Evolutionary conservation across 2,113 vertebrate species (phyloP).

Genomic region (Corydoras maculifer): DNA sequence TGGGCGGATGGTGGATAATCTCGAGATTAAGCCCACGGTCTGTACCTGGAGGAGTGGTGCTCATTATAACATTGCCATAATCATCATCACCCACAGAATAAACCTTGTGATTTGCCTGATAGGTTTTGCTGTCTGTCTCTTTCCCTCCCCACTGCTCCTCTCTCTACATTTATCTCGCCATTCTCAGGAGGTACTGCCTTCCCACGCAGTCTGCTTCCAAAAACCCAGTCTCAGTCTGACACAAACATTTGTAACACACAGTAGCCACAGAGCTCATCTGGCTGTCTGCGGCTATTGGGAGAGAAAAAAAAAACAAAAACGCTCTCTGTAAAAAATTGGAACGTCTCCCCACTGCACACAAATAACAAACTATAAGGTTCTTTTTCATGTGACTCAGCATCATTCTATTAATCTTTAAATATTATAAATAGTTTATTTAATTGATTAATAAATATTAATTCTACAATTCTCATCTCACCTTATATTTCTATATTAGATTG

Average conservation of each 20-base stretch:
- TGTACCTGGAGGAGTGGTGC: slow-evolving; percentile 38
- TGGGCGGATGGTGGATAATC: slow-evolving; percentile 54
- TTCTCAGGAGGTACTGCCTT: slow-evolving; percentile 32
- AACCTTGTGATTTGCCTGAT: slow-evolving; percentile 31
- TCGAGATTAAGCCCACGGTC: slow-evolving; percentile 41
- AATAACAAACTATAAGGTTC: neutral
- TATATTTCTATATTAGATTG: too few species aligned
- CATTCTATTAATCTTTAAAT: too few species aligned
- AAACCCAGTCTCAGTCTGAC: slow-evolving; percentile 35
- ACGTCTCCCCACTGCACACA: neutral
- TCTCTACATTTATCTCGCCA: slow-evolving; percentile 10
- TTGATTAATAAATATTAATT: too few species aligned
- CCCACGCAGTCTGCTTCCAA: slow-evolving; percentile 33
- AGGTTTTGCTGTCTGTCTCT: slow-evolving; percentile 10
- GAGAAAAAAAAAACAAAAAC: neutral
- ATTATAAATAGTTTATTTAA: too few species aligned
- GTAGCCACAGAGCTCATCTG: slow-evolving; percentile 26
- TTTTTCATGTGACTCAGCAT: neutral
- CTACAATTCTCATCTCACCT: too few species aligned
- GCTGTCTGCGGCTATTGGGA: slow-evolving; percentile 7
- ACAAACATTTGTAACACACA: slow-evolving; percentile 31
- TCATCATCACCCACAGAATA: slow-evolving; percentile 24
- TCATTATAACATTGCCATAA: slow-evolving; percentile 21
- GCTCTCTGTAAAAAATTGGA: neutral
- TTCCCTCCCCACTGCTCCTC: neutral